Evolutionary conservation across 2,113 vertebrate species (phyloP).

Genomic region (Sinocyclocheilus maitianheensis): DNA sequence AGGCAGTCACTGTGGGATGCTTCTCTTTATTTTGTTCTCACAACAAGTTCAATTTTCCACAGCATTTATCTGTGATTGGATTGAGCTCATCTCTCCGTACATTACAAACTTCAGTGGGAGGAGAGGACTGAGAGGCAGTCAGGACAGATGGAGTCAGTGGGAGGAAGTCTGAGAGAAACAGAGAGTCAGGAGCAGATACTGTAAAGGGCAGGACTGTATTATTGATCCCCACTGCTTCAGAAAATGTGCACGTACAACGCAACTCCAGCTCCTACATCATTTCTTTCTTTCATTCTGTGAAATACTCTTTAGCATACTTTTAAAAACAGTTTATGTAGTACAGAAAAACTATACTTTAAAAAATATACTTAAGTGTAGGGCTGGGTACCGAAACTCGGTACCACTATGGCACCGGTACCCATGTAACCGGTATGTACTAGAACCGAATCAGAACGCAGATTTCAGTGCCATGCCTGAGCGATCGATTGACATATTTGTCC

Average conservation of each 20-base stretch:
- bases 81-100: constrained; percentile 55
- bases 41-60: constrained; percentile 57
- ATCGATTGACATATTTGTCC: too few species aligned
- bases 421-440: too few species aligned
- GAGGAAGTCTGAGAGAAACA: not conserved
- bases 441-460: too few species aligned
- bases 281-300: too few species aligned
- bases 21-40: constrained; percentile 59
- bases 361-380: too few species aligned
- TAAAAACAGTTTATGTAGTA: too few species aligned
- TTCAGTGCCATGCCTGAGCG: too few species aligned
- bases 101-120: constrained; percentile 43
- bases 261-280: not conserved
- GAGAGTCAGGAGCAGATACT: constrained; percentile 11
- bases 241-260: constrained; percentile 44
- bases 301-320: too few species aligned
- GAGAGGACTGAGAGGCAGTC: not conserved
- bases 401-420: too few species aligned
- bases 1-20: not conserved
- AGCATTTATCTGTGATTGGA: constrained; percentile 64
- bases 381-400: too few species aligned
- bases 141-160: not conserved
- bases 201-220: constrained; percentile 50
- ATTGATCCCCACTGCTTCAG: constrained; percentile 62
- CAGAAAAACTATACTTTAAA: too few species aligned